phyloP scores from a whole-genome alignment of 2,888 invertebrate genomes.

The Polyommatus iphigenia region DNA sequence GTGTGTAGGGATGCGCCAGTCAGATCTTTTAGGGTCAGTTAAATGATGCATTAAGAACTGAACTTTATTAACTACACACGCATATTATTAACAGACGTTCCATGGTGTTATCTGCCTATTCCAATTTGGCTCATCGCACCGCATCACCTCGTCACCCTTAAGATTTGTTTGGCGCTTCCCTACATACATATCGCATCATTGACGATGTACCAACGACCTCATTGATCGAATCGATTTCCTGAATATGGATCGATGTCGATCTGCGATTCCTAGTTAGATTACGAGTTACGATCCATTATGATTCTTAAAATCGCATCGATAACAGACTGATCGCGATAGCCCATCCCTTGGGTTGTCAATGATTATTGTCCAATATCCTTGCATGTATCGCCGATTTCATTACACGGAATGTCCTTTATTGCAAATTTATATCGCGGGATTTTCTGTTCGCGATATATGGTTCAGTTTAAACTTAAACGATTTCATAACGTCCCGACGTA shows the following conservation, averaged over 20 bases:
- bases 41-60: too few relatives aligned
- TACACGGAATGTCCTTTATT: slow-evolving; percentile 28
- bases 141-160: too few relatives aligned
- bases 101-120: too few relatives aligned
- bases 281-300: background rate
- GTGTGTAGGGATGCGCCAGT: background rate
- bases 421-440: slow-evolving; percentile 30
- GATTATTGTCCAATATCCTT: slow-evolving; percentile 53
- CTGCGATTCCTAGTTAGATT: background rate
- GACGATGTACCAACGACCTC: background rate
- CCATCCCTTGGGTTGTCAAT: slow-evolving; percentile 41
- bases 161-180: too few relatives aligned
- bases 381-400: slow-evolving; percentile 41
- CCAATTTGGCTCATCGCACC: too few relatives aligned
- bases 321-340: background rate
- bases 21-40: background rate
- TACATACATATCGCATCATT: too few relatives aligned
- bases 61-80: too few relatives aligned
- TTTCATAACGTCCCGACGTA: background rate
- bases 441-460: slow-evolving; percentile 25
- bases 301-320: background rate
- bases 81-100: too few relatives aligned
- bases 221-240: background rate
- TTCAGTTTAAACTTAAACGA: slow-evolving; percentile 12
- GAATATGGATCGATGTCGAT: background rate